These are phyloP conservation scores for Virgularia gustaviana DNA, from an alignment of 92 coral and sea anemone species.

Conservation along the genomic window DNA sequence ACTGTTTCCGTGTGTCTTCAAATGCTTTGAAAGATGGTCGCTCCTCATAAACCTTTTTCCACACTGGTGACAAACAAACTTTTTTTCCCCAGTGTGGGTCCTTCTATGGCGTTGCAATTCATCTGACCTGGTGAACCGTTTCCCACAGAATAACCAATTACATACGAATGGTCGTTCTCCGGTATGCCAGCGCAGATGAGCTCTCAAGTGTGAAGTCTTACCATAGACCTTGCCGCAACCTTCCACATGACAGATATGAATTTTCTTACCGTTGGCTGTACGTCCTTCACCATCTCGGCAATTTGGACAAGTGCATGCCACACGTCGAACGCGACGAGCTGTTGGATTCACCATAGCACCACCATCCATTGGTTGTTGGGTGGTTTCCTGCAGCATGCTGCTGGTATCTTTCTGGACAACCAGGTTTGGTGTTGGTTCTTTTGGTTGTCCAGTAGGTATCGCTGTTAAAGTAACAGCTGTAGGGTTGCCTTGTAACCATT, in stretches of 20 bases:
- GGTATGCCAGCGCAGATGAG: constrained; percentile 98
- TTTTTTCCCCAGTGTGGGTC: constrained; percentile 95
- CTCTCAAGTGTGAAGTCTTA: constrained; percentile 95
- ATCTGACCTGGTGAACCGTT: constrained; percentile 93
- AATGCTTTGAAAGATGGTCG: constrained; percentile 96
- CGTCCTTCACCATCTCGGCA: constrained; percentile 99
- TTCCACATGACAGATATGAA: constrained; percentile 86
- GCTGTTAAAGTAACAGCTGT: constrained; percentile 44
- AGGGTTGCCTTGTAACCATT: constrained; percentile 8
- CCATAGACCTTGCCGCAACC: constrained; percentile 99
- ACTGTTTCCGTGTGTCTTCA: constrained; percentile 85
- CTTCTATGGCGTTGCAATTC: constrained; percentile 94
- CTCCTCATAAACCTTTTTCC: constrained; percentile 96
- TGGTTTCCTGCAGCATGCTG: background rate
- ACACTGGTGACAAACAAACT: constrained; percentile 84
- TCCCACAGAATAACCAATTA: constrained; percentile 97
- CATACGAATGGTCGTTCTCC: constrained; percentile 98
- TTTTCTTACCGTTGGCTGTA: constrained; percentile 90
- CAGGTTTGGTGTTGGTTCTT: background rate
- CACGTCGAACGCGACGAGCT: constrained; percentile 88
- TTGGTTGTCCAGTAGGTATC: constrained; percentile 19
- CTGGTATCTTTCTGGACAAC: constrained; percentile 1
- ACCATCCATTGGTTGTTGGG: constrained; percentile 15
- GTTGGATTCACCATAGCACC: constrained; percentile 16
- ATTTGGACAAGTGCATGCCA: constrained; percentile 98